Evolutionary conservation across 2,113 vertebrate genomes (phyloP).

Genomic region (Oceanites oceanicus): DNA sequence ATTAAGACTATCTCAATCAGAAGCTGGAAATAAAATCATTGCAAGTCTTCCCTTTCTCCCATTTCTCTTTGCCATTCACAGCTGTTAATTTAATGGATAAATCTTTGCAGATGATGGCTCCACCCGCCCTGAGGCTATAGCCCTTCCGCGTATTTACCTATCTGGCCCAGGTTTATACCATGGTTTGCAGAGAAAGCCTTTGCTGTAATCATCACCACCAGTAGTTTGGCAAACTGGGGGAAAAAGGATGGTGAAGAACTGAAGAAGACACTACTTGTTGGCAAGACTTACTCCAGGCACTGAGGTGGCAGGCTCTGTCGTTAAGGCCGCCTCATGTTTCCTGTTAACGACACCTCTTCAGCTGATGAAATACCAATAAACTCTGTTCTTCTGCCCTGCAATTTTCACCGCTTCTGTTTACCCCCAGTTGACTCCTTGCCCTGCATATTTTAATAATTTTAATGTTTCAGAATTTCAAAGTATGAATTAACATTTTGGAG

Average conservation of each 20-base stretch:
- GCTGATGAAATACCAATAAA: not conserved
- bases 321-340: not conserved
- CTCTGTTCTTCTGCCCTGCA: not conserved
- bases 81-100: not conserved
- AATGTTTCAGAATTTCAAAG: not conserved
- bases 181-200: not conserved
- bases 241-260: not conserved
- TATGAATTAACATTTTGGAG: not conserved
- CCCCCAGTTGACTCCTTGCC: not conserved
- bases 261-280: not conserved
- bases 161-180: not conserved
- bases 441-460: not conserved
- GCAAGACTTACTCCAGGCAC: no score
- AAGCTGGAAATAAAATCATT: not conserved
- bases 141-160: no score
- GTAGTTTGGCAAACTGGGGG: not conserved
- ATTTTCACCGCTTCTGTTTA: not conserved
- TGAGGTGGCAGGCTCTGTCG: fast-evolving
- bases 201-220: not conserved
- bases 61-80: not conserved
- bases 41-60: not conserved
- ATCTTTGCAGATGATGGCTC: not conserved
- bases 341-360: not conserved
- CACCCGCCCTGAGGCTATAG: not conserved
- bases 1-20: no score